Percentiles rank a stretch among this genome's conserved stretches.
phyloP scores from a whole-genome alignment of 1,140 invertebrate species.

The Drosophila micromelanica region DNA sequence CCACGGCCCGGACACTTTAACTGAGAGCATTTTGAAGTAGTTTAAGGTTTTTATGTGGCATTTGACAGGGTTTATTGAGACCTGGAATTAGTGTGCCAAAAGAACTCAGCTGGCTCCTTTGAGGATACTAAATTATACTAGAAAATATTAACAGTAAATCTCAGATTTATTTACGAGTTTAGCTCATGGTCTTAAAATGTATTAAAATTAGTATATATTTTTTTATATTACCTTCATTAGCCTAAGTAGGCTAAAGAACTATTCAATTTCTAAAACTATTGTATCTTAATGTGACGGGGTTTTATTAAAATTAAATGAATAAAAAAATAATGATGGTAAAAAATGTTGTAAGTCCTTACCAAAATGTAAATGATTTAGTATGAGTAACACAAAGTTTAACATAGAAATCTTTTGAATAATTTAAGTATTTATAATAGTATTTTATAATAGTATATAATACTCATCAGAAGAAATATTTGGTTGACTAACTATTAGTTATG shows the following conservation, averaged over 20 bases:
- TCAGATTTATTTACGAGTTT: background rate
- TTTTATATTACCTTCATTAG: too few relatives aligned
- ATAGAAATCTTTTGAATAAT: too few relatives aligned
- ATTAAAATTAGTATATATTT: background rate
- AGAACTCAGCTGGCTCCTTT: conserved; percentile 2
- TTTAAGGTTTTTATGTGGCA: conserved; percentile 57
- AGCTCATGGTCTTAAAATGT: background rate
- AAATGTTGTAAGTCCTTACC: background rate
- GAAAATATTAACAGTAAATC: background rate
- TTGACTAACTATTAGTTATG: too few relatives aligned
- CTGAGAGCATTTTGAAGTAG: conserved; percentile 49
- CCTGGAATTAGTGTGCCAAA: background rate
- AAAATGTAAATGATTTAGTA: too few relatives aligned
- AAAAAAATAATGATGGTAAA: background rate
- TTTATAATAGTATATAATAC: too few relatives aligned
- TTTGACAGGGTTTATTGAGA: conserved; percentile 30
- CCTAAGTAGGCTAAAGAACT: too few relatives aligned
- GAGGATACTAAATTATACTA: background rate
- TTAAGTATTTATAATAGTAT: too few relatives aligned
- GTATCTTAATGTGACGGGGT: too few relatives aligned
- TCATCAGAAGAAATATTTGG: background rate
- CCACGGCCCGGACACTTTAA: background rate
- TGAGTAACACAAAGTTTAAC: too few relatives aligned
- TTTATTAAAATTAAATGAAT: background rate
- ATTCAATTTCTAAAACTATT: too few relatives aligned